Evolutionary conservation across 1,140 invertebrate genomes (phyloP), one percentile per base, ranked within the genome.

Genomic region (Fopius arisanus): DNA sequence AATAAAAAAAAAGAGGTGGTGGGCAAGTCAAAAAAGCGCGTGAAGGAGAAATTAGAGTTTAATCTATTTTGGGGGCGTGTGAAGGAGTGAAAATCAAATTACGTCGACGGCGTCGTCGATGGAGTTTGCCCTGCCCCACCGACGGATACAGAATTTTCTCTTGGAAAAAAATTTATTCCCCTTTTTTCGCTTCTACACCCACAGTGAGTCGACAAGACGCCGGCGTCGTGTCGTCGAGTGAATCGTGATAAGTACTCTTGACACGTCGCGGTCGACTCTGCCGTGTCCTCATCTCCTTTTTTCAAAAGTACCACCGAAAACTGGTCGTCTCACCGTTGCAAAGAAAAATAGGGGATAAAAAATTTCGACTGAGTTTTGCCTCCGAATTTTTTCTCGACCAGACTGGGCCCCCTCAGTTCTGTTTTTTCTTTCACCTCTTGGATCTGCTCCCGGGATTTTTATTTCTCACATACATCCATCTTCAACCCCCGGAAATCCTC

Each of bases 251-350:
- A 72, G 62, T 66, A 72, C 63, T 28, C 70, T 66, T 28, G 62
- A 72, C 70, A 72, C 69, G 69, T 63, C 69, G 69, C 54, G 69
- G 69, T 71, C 69, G 54, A 31, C n/a, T 63, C 43, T 71, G 23
- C 43, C 43, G 43, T 51, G 43, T 51, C 43, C 43, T 51, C 43
- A 69, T n/a, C 5, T 40, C 43, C 43, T 51, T 14, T 19, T 14
- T n/a, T 14, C 67, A 16, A 31, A 29, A 29, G 51, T 31, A 51
- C 28, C 51, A 28, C 29, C 29, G 28, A 59, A 70, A 70, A 70
- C 62, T 70, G 26, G 28, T 70, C 48, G 48, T 70, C 68, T 59
- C 31, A 26, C 16, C 23, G 54, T 0, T 23, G 6, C 5, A 10
- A 59, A 59, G 26, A 59, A 59, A 59, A 59, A 59, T 14, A 51